Evolutionary conservation across 2,888 invertebrate genomes (phyloP), one percentile per base, ranked within the genome.

Genomic region (Caenorhabditis drosophilae): DNA sequence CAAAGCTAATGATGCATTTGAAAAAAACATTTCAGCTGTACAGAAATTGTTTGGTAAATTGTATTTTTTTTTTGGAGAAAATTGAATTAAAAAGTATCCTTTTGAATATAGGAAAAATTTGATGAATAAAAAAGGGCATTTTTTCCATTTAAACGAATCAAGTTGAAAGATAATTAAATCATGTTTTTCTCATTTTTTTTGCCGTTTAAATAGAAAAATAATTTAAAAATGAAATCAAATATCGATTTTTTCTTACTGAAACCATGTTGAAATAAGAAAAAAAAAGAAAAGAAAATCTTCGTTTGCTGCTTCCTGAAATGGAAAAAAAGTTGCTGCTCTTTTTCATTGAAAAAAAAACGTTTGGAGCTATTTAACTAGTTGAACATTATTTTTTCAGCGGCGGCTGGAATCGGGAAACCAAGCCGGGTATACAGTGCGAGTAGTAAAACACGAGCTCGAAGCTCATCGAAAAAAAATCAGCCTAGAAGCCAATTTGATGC

Each of bases 1-100:
- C 23, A 71, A 74, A 55, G 74, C 74, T 38, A 67, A 60, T 51
- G 67, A 67, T 44, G 62, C 66, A 22, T 74, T 74, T 45, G 74
- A 74, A 26, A 69, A 49, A 47, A 74, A 74, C 55, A 59, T 74
- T 48, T 55, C 59, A 26, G 74, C 74, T 23, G 74, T 74, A 11
- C 71, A 74, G 38, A 71, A 66, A 51, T 68, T 74, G 34, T 69
- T 74, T 34, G 70, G 73, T 73, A 59, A 49, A n/a, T 38, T 36
- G 45, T 44, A 20, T 41, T 46, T 36, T n/a, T 12, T 36, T 36
- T 4, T 36, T 7, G 4, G 4, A 4, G n/a, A 36, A n/a, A 36
- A 36, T n/a, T 36, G 36, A 36, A 31, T 12, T 31, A 12, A 31
- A 6, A 31, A n/a, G n/a, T n/a, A n/a, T n/a, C n/a, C n/a, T n/a